phyloP scores from a whole-genome alignment of 2,113 vertebrate species.

The Brienomyrus longianalis region DNA sequence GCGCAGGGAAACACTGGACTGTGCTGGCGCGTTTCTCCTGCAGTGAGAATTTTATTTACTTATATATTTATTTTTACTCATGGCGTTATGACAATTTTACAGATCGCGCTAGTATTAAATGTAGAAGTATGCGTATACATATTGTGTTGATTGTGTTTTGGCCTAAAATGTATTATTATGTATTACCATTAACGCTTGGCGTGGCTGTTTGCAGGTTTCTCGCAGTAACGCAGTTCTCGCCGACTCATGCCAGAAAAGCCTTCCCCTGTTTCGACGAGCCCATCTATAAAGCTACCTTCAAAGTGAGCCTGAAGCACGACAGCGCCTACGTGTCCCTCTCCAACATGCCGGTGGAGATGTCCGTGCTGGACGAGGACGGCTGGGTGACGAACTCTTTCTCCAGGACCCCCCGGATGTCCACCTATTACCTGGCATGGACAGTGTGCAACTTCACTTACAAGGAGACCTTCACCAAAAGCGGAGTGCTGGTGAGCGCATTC shows the following conservation, averaged over 20 bases:
- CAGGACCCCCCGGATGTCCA: conserved; percentile 93
- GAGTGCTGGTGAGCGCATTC: conserved; percentile 74
- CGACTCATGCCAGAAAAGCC: conserved; percentile 90
- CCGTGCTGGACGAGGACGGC: conserved; percentile 76
- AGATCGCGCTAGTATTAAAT: neutral
- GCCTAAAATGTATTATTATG: too few relatives aligned
- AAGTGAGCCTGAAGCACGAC: conserved; percentile 84
- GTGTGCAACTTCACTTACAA: conserved; percentile 93
- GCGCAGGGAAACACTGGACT: neutral
- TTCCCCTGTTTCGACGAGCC: conserved; percentile 97
- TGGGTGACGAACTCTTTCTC: conserved; percentile 84
- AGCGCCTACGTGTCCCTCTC: conserved; percentile 83
- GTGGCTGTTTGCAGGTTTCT: conserved; percentile 66
- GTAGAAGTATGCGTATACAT: too few relatives aligned
- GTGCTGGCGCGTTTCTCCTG: neutral
- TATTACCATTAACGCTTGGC: too few relatives aligned
- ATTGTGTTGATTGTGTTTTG: too few relatives aligned
- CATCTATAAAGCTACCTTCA: conserved; percentile 96
- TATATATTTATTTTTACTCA: neutral
- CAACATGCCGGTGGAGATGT: conserved; percentile 89
- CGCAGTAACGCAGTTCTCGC: conserved; percentile 92
- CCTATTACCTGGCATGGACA: conserved; percentile 93
- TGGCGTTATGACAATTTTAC: neutral
- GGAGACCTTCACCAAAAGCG: conserved; percentile 74
- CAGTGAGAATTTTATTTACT: neutral